Evolutionary conservation across 2,113 vertebrate genomes (phyloP), one percentile per base, ranked within the genome.

Genomic region (Lonchura striata): DNA sequence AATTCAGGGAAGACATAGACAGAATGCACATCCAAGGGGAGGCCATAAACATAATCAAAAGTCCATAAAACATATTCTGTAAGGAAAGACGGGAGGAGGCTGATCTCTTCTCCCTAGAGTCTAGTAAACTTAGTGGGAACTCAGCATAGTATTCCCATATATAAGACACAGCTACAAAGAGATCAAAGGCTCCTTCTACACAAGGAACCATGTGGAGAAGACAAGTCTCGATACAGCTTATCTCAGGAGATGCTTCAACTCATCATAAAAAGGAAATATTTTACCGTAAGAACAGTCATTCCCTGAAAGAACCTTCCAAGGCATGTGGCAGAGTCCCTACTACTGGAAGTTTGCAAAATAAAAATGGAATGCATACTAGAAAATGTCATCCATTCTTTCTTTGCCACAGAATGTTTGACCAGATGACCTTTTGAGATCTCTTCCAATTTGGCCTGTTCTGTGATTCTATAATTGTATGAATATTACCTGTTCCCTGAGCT

Each of bases 281-380:
- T 82, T 44, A 22, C 13, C 6, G 14, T 42, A 64, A 65, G 22
- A 75, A 6, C 7, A 59, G 15, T 65, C 3, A 25, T 53, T 64
- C 2, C 1, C 16, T 27, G 20, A 30, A 65, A 60, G 19, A 83
- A 23, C 16, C 3, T 71, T 27, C 7, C 22, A 35, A 30, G 6
- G 11, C 3, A 8, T 1, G 1, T 24, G 9, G 21, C 35, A 44
- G 11, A 39, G 8, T 35, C 28, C 6, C 10, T 19, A 2, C 23
- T 18, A 13, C 4, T 50, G 14, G 4, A n/a, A 14, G 1, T 33
- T 79, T 70, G 61, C 46, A 64, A 59, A 24, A 64, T 12, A 3
- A 0, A 2, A 19, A 50, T 35, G 10, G 4, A 56, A 20, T 50
- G 3, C 1, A 0, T 33, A 16, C 6, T 37, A 37, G 13, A 20